Percentiles rank a stretch among this genome's conserved stretches.
Evolutionary conservation across 2,113 vertebrate genomes (phyloP).

Genomic region (Aegotheles bennettii): DNA sequence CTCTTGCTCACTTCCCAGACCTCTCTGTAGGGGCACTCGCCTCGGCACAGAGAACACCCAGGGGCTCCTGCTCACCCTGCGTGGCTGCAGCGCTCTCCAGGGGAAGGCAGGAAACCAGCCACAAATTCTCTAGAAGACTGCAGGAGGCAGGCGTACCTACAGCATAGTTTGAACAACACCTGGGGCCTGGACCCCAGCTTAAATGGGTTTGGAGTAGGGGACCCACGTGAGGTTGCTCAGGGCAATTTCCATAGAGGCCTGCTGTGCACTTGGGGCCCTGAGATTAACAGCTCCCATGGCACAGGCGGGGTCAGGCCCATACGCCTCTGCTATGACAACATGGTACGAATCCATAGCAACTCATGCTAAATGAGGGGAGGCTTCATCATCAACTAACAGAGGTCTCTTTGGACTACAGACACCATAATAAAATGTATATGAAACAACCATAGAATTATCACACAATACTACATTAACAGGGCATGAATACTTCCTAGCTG

Average conservation of each 20-base stretch:
- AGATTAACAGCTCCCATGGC: background rate
- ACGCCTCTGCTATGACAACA: fast-evolving
- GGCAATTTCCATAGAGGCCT: too few species aligned
- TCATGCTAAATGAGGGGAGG: background rate
- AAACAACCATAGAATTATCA: background rate
- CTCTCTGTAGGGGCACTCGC: fast-evolving
- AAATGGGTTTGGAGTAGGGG: fast-evolving
- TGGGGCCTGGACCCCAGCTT: fast-evolving
- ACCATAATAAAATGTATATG: fast-evolving
- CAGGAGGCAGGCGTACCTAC: fast-evolving
- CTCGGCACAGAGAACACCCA: fast-evolving
- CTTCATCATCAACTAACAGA: background rate
- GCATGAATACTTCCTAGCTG: background rate
- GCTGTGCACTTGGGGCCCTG: background rate
- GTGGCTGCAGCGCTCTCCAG: fast-evolving
- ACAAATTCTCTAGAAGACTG: fast-evolving
- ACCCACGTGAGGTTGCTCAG: fast-evolving
- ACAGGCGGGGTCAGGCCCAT: background rate
- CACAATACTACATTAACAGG: background rate
- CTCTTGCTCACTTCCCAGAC: fast-evolving
- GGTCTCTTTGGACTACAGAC: fast-evolving
- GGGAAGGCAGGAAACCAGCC: too few species aligned
- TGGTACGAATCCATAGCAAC: fast-evolving
- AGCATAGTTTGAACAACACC: fast-evolving
- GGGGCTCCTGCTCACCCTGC: fast-evolving